Percentiles rank a stretch among this genome's conserved stretches.
Evolutionary conservation across 92 coral and sea anemone genomes (phyloP).

Genomic region (Parazoanthus darwini): DNA sequence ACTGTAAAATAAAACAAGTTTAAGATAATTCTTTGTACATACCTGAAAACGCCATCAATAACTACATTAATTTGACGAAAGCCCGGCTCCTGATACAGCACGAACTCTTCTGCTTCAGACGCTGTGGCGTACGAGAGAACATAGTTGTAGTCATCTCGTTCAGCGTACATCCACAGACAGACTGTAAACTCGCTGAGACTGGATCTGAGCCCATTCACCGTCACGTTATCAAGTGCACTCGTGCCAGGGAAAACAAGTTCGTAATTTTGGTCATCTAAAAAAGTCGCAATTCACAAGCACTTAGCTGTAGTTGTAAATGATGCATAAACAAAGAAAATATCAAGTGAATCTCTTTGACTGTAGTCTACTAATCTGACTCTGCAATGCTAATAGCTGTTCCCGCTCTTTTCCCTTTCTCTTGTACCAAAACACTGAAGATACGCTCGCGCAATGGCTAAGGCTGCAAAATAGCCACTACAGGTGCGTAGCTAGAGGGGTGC

Average conservation of each 20-base stretch:
- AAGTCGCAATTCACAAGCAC: neutral
- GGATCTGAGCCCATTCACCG: neutral
- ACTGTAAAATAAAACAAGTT: neutral
- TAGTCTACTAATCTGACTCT: too few species aligned
- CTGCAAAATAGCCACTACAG: too few species aligned
- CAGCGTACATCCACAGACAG: neutral
- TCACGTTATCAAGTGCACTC: neutral
- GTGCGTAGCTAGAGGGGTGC: too few species aligned
- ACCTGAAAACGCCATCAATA: neutral
- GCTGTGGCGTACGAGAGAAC: neutral
- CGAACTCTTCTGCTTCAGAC: neutral
- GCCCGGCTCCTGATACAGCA: neutral
- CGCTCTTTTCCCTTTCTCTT: too few species aligned
- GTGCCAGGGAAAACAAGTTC: constrained; percentile 5
- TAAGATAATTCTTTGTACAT: neutral
- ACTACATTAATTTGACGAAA: neutral
- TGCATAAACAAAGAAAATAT: too few species aligned
- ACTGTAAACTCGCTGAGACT: neutral
- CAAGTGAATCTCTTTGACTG: too few species aligned
- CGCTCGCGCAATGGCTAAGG: too few species aligned
- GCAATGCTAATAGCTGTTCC: too few species aligned
- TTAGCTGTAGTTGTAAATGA: too few species aligned
- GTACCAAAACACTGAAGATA: too few species aligned
- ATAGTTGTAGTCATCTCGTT: neutral
- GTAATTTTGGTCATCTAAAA: neutral